Percentiles rank a stretch among this genome's conserved stretches.
Evolutionary conservation across 1,140 invertebrate species (phyloP).

Genomic region (Sycophila sp.): DNA sequence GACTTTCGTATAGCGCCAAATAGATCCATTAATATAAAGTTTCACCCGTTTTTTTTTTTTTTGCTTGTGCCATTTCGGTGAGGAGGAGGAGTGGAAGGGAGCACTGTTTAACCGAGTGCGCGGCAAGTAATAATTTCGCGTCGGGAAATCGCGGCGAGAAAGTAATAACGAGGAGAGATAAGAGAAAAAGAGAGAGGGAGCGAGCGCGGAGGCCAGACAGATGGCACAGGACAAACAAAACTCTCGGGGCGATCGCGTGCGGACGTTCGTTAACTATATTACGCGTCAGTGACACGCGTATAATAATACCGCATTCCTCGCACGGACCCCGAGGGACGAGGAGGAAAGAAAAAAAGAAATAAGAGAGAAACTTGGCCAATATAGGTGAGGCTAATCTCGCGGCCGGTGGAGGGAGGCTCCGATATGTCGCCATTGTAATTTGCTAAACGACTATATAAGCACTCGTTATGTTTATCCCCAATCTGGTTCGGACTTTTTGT

Average conservation of each 20-base stretch:
- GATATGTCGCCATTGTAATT: constrained; percentile 21
- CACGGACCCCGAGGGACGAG: neutral
- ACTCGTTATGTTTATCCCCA: constrained; percentile 38
- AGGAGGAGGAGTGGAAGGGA: neutral
- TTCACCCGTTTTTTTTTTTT: no score
- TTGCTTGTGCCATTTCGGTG: no score
- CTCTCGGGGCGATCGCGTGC: no score
- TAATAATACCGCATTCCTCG: constrained; percentile 14
- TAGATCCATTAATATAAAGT: no score
- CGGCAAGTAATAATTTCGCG: neutral
- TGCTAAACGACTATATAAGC: constrained; percentile 34
- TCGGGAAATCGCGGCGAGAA: neutral
- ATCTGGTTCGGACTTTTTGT: constrained; percentile 20
- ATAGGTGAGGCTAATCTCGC: constrained; percentile 1
- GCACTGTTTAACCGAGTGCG: no score
- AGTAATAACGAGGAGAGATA: constrained; percentile 16
- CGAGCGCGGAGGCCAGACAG: constrained; percentile 11
- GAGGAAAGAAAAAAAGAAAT: neutral
- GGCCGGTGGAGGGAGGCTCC: neutral
- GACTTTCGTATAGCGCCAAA: no score
- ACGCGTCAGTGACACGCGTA: neutral
- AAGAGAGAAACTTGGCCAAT: constrained; percentile 28
- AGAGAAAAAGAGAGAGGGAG: neutral
- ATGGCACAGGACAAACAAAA: constrained; percentile 30
- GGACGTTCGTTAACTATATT: constrained; percentile 34